Evolutionary conservation across 2,113 vertebrate species (phyloP).

Genomic region (Himantopus leucocephalus): DNA sequence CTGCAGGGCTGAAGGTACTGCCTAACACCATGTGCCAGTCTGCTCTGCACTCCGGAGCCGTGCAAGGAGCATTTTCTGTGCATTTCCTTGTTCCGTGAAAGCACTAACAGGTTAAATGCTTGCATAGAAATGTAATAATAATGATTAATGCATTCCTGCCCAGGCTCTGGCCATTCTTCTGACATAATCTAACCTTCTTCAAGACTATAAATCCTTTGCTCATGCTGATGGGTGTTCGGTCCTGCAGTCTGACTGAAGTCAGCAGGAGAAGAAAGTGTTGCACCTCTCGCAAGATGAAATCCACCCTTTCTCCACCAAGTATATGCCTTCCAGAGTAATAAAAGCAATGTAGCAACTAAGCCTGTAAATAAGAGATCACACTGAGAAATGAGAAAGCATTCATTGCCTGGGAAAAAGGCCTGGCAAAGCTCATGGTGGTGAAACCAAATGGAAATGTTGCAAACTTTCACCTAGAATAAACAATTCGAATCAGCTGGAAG

Average conservation of each 20-base stretch:
- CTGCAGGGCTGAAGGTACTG: neutral
- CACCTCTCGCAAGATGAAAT: neutral
- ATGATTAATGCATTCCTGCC: neutral
- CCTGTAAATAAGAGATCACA: constrained; percentile 17
- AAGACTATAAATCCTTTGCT: neutral
- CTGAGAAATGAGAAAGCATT: constrained; percentile 19
- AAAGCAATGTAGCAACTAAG: neutral
- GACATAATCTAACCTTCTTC: neutral
- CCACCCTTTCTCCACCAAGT: neutral
- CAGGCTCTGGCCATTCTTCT: neutral
- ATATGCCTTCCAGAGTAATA: neutral
- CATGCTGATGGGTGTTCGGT: neutral
- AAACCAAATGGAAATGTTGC: constrained; percentile 65
- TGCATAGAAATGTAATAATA: constrained; percentile 4
- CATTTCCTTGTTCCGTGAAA: neutral
- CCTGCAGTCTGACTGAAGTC: neutral
- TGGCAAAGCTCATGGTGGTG: constrained; percentile 27
- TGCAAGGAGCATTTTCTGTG: neutral
- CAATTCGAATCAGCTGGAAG: constrained; percentile 48
- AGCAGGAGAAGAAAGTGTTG: neutral
- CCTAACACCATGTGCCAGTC: neutral
- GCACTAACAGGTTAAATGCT: neutral
- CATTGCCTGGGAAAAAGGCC: constrained; percentile 10
- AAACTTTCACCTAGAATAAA: constrained; percentile 68
- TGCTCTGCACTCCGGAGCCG: neutral